Evolutionary conservation across 2,797 vertebrate species (phyloP).

Genomic region (Hippoglossus hippoglossus): DNA sequence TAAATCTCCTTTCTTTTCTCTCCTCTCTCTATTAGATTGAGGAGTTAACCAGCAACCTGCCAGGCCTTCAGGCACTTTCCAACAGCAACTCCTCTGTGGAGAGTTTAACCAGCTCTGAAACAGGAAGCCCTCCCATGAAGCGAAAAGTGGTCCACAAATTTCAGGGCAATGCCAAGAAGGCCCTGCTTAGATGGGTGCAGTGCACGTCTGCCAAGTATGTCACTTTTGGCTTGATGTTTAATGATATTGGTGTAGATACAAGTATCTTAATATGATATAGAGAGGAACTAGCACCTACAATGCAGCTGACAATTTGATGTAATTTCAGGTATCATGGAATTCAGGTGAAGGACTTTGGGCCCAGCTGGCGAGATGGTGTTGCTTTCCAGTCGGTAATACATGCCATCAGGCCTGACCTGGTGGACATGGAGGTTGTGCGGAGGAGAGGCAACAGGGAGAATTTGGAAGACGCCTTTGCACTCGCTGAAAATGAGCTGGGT

Average conservation of each 20-base stretch:
- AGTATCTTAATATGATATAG: background rate
- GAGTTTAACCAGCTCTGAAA: conserved; percentile 89
- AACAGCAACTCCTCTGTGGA: conserved; percentile 95
- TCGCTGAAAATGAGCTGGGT: conserved; percentile 94
- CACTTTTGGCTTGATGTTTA: conserved; percentile 1
- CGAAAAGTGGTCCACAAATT: conserved; percentile 92
- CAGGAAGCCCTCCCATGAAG: conserved; percentile 94
- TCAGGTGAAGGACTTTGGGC: conserved; percentile 96
- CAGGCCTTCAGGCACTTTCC: conserved; percentile 91
- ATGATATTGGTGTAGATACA: background rate
- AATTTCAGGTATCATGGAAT: conserved; percentile 88
- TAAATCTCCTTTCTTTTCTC: background rate
- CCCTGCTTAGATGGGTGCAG: conserved; percentile 95
- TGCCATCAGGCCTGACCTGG: conserved; percentile 94
- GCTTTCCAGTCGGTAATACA: conserved; percentile 96
- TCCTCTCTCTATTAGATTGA: conserved; percentile 87
- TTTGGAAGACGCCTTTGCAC: conserved; percentile 92
- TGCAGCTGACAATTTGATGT: background rate
- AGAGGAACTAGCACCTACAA: background rate
- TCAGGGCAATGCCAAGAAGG: conserved; percentile 94
- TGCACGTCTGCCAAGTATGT: conserved; percentile 90
- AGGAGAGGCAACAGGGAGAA: conserved; percentile 91
- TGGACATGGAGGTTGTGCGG: conserved; percentile 91
- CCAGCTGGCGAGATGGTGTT: conserved; percentile 93
- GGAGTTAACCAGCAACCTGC: conserved; percentile 97